Percentiles rank a stretch among this genome's conserved stretches.
Conservation (phyloP, 2,888 invertebrate species). For the Megalurothrips usitatus region DNA sequence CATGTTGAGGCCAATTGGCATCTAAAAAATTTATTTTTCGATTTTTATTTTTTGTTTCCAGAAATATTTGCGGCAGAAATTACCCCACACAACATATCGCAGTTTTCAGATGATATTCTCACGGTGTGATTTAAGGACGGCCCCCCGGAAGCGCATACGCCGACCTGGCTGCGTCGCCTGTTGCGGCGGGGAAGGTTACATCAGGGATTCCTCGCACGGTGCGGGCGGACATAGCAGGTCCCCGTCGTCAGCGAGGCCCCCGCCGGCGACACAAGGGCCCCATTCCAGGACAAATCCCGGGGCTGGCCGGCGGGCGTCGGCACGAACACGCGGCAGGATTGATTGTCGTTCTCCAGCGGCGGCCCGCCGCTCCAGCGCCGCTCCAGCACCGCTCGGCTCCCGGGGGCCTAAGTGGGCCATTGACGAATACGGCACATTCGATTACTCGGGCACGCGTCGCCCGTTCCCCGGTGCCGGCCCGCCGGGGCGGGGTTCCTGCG, state of each 20-base stretch:
- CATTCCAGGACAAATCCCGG: not conserved
- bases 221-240: not conserved
- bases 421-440: constrained; percentile 11
- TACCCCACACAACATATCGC: too few relatives aligned
- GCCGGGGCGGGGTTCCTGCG: too few relatives aligned
- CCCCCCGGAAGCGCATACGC: not conserved
- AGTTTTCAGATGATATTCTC: too few relatives aligned
- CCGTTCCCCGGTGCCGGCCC: not conserved
- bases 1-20: too few relatives aligned
- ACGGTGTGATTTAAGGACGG: too few relatives aligned
- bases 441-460: not conserved
- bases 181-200: constrained; percentile 1
- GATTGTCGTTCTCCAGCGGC: too few relatives aligned
- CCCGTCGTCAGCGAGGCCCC: not conserved
- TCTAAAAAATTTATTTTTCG: too few relatives aligned
- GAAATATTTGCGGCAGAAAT: too few relatives aligned
- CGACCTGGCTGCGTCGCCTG: not conserved
- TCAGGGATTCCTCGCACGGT: constrained; percentile 17
- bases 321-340: too few relatives aligned
- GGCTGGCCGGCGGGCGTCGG: not conserved
- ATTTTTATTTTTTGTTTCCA: too few relatives aligned
- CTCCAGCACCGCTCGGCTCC: too few relatives aligned
- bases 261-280: not conserved
- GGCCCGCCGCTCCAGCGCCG: too few relatives aligned
- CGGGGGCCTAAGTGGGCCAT: not conserved